A percentile compares a stretch with the other conserved stretches of the same genome.
Conservation (phyloP, 2,113 vertebrate genomes). For the Talpa occidentalis region DNA sequence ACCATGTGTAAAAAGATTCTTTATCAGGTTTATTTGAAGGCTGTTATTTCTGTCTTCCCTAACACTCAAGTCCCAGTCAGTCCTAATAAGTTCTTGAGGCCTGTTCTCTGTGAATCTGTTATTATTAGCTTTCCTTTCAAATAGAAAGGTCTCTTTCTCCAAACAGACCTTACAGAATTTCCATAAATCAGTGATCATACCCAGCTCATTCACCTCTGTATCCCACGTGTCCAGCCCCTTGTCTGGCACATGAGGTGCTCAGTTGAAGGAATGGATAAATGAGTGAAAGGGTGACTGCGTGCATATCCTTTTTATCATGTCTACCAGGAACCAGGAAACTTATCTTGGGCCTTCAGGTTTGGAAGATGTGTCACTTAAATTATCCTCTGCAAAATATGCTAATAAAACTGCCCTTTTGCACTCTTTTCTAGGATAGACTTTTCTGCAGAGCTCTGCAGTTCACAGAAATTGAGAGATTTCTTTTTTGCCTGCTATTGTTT, state of each 20-base stretch:
- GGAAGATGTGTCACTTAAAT: not conserved
- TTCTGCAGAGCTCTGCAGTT: not conserved
- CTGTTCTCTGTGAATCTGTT: not conserved
- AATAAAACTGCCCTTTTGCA: not conserved
- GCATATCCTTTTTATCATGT: not conserved
- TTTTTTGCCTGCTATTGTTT: not conserved
- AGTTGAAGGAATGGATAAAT: not conserved
- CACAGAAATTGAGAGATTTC: not conserved
- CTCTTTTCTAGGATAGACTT: not conserved
- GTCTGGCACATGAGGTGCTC: not conserved
- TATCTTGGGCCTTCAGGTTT: not conserved
- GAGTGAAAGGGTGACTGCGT: too few relatives aligned
- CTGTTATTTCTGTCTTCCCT: not conserved
- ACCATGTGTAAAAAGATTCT: not conserved
- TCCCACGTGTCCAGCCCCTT: not conserved
- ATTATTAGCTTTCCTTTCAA: not conserved
- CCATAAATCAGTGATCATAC: rapidly evolving
- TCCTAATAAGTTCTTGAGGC: not conserved
- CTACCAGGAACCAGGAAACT: not conserved
- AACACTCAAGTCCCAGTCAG: not conserved
- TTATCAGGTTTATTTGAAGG: not conserved
- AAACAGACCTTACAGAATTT: not conserved
- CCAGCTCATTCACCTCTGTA: not conserved
- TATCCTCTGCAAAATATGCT: not conserved
- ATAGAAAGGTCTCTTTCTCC: not conserved